Conservation (phyloP, 1,140 invertebrate genomes). For the Drosophila insularis region DNA sequence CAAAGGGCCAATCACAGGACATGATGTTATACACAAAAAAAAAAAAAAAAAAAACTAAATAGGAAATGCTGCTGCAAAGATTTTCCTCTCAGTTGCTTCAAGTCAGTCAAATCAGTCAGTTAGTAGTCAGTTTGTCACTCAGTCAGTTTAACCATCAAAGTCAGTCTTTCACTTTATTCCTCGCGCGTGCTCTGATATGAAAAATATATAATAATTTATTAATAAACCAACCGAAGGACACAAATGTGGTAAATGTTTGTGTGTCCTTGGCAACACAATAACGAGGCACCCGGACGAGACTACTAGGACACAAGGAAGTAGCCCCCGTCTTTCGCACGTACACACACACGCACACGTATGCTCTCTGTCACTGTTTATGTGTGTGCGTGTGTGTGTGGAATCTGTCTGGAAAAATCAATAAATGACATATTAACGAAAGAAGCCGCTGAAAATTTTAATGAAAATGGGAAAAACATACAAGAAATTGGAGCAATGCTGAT, state of each 20-base stretch:
- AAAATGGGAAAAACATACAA: neutral
- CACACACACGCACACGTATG: neutral
- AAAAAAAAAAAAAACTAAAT: conserved; percentile 32
- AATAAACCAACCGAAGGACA: neutral
- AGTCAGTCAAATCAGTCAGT: conserved; percentile 63
- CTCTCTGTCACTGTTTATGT: too few species aligned
- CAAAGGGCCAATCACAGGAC: conserved; percentile 45
- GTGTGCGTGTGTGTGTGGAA: neutral
- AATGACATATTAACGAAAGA: conserved; percentile 23
- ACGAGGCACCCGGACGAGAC: neutral
- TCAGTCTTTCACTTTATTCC: neutral
- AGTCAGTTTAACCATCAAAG: neutral
- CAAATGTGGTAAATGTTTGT: neutral
- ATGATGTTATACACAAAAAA: conserved; percentile 61
- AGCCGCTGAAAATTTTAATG: conserved; percentile 22
- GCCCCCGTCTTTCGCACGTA: neutral
- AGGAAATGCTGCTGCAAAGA: conserved; percentile 60
- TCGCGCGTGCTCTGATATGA: neutral
- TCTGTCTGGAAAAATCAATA: conserved; percentile 65
- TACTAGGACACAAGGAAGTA: neutral
- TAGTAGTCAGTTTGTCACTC: neutral
- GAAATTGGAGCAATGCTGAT: conserved; percentile 9
- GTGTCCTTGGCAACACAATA: neutral
- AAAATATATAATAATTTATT: neutral
- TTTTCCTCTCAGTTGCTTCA: conserved; percentile 68